These are phyloP conservation scores for Tauraco erythrolophus DNA, from an alignment of 2,113 vertebrate species.

Conservation along the genomic window DNA sequence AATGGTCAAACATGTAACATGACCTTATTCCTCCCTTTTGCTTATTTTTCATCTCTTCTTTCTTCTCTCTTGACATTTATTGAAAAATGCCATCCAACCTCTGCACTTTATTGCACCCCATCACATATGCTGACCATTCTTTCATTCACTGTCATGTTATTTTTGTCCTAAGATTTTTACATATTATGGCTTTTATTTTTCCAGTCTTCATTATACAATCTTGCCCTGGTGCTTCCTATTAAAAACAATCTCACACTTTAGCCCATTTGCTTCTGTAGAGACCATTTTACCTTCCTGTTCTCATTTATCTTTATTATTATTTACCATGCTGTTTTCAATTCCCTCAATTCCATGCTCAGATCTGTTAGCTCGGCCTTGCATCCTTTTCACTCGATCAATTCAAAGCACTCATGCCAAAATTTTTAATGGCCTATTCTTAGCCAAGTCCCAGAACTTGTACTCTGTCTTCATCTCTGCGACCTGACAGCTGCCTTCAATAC, in stretches of 20 bases:
- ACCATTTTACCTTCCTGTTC: not conserved
- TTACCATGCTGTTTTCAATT: not conserved
- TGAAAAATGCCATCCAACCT: not conserved
- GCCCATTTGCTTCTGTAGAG: not conserved
- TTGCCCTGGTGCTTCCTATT: not conserved
- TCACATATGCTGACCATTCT: not conserved
- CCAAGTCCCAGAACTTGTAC: not conserved
- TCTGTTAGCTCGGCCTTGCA: not conserved
- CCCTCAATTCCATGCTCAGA: not conserved
- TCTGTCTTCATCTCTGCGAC: conserved; percentile 37
- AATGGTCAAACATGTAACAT: not conserved
- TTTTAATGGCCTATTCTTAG: conserved; percentile 49
- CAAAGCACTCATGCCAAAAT: conserved; percentile 28
- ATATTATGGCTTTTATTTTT: not conserved
- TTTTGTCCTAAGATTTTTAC: not conserved
- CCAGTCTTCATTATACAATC: not conserved
- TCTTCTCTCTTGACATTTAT: not conserved
- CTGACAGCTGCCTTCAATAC: conserved; percentile 44
- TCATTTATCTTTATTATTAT: conserved; percentile 37
- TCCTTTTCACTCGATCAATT: conserved; percentile 4
- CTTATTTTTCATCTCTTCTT: not conserved
- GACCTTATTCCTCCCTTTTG: not conserved
- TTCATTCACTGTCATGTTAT: not conserved
- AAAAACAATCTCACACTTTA: not conserved
- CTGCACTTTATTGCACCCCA: not conserved